A percentile compares a stretch with the other conserved stretches of the same genome.
These are phyloP conservation scores for Beris chalybata DNA, from an alignment of 2,888 invertebrate genomes.

Conservation along the genomic window DNA sequence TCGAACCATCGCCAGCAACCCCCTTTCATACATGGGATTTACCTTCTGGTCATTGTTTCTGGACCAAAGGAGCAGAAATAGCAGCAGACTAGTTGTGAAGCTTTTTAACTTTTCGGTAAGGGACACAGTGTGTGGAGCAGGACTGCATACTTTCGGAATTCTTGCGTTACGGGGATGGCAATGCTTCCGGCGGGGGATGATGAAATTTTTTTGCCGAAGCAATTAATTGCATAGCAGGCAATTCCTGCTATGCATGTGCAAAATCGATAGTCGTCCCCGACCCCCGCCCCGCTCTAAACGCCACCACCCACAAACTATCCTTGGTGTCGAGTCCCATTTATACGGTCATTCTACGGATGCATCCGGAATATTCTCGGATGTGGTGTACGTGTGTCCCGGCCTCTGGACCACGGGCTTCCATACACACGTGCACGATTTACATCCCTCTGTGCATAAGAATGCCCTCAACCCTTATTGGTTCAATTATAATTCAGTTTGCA, in stretches of 20 bases:
- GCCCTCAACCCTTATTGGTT: constrained; percentile 39
- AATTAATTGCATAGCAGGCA: constrained; percentile 16
- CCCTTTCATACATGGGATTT: too few relatives aligned
- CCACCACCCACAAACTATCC: neutral
- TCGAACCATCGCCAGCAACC: too few relatives aligned
- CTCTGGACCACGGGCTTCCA: neutral
- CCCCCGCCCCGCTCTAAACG: constrained; percentile 2
- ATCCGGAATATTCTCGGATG: constrained; percentile 6
- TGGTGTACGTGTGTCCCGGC: neutral
- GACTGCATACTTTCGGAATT: too few relatives aligned
- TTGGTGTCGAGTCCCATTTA: constrained; percentile 19
- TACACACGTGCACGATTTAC: constrained; percentile 34
- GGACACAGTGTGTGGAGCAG: too few relatives aligned
- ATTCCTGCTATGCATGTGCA: constrained; percentile 16
- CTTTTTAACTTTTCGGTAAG: too few relatives aligned
- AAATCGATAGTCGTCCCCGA: constrained; percentile 22
- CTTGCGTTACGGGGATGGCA: too few relatives aligned
- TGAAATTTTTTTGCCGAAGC: neutral
- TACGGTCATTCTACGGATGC: constrained; percentile 15
- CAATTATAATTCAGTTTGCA: constrained; percentile 38
- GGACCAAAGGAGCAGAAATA: neutral
- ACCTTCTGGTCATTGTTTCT: neutral
- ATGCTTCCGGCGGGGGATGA: too few relatives aligned
- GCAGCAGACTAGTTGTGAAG: too few relatives aligned
- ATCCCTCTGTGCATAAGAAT: constrained; percentile 36